Percentiles rank a stretch among this genome's conserved stretches.
Evolutionary conservation across 2,888 invertebrate genomes (phyloP).

Genomic region (Neria commutata): DNA sequence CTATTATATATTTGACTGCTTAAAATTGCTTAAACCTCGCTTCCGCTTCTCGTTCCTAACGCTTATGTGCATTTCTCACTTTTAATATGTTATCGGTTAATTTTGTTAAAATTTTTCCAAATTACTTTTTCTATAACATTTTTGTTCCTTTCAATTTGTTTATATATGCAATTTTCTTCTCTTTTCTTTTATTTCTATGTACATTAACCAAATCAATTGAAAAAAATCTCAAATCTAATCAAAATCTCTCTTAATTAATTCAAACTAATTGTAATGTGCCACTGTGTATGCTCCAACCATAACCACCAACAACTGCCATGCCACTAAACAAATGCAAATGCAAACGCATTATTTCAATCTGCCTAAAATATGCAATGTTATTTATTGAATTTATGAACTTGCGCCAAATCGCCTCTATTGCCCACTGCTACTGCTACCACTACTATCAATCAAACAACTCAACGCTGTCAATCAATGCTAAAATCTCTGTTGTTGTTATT

Average conservation of each 20-base stretch:
- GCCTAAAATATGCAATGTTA: constrained; percentile 35
- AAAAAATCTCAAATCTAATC: constrained; percentile 4
- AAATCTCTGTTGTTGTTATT: constrained; percentile 23
- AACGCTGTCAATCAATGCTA: constrained; percentile 16
- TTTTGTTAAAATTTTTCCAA: not conserved
- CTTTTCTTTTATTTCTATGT: not conserved
- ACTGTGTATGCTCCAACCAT: not conserved
- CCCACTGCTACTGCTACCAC: not conserved
- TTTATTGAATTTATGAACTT: constrained; percentile 6
- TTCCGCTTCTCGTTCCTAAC: no score
- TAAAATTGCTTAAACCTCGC: constrained; percentile 17
- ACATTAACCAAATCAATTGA: not conserved
- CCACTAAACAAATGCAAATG: not conserved
- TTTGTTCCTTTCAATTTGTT: constrained; percentile 38
- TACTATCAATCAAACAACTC: not conserved
- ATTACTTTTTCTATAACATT: no score
- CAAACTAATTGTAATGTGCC: constrained; percentile 6
- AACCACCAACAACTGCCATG: no score
- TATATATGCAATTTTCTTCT: not conserved
- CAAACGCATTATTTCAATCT: constrained; percentile 6
- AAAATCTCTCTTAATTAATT: constrained; percentile 20
- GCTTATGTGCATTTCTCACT: no score
- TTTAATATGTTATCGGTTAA: no score
- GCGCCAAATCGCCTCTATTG: not conserved
- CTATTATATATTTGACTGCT: constrained; percentile 8